Evolutionary conservation across 2,797 vertebrate species (phyloP).

Genomic region (Tokudaia muenninki): DNA sequence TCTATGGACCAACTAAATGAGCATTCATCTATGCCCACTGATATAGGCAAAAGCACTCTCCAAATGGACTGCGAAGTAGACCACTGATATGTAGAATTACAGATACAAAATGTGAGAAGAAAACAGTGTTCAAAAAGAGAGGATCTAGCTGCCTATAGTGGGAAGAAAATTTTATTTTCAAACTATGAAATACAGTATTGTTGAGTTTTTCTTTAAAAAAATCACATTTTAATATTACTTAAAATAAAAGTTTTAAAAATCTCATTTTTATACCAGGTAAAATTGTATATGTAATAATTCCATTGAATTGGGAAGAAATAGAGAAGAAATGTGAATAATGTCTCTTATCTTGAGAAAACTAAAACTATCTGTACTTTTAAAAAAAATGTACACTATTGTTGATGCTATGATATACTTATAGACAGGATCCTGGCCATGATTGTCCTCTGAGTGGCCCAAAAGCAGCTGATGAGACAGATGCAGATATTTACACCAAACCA

Average conservation of each 20-base stretch:
- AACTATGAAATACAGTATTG: not conserved
- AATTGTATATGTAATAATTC: not conserved
- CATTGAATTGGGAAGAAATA: not conserved
- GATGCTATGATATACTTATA: not conserved
- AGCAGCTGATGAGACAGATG: too few species aligned
- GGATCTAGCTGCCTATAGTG: not conserved
- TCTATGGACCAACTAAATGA: not conserved
- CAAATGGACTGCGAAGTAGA: not conserved
- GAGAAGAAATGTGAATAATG: constrained; percentile 25
- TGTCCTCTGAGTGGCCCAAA: too few species aligned
- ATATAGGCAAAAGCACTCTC: not conserved
- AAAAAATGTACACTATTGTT: not conserved
- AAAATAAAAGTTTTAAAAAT: not conserved
- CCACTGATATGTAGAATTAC: not conserved
- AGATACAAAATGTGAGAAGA: not conserved
- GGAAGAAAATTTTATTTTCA: not conserved
- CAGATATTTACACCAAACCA: too few species aligned
- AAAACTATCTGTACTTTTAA: not conserved
- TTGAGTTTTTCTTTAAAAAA: not conserved
- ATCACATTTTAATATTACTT: constrained; percentile 5
- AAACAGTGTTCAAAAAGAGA: not conserved
- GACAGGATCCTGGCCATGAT: not conserved
- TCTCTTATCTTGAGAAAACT: constrained; percentile 43
- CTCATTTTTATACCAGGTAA: constrained; percentile 38
- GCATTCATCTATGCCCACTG: not conserved